Evolutionary conservation across 1,140 invertebrate genomes (phyloP), one percentile per base, ranked within the genome.

Genomic region (Babylonia areolata): DNA sequence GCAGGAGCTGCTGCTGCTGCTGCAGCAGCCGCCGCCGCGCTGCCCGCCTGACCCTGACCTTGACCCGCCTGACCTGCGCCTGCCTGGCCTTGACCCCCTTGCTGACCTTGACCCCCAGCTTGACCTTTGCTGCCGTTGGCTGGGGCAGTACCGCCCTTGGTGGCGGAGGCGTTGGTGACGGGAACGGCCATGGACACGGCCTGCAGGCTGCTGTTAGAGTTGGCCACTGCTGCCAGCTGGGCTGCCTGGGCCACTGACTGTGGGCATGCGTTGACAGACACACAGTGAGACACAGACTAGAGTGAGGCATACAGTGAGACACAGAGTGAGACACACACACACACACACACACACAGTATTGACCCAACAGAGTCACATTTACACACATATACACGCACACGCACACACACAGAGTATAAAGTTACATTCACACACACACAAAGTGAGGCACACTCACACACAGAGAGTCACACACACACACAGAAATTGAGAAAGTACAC

Each of bases 51-150:
- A 54, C 39, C 78, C 85, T 82, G 81, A 42, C 64, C 79, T 51
- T 90, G 89, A 54, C 86, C 84, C 40, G 88, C 84, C 31, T 46
- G 79, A 9, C 79, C 84, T n/a, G n/a, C n/a, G n/a, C 86, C 85
- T 33, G 80, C 85, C 75, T 87, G 87, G 33, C 54, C 85, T 35
- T 88, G 85, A 84, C 81, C 81, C 81, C 88, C 85, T 31, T 81
- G 79, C 20, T 82, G 33, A 20, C 82, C 69, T 80, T 89, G 81
- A 40, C 33, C 39, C 42, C 31, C 75, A 35, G 81, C 33, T 31
- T 88, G 86, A 51, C 81, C 42, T 31, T 87, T 86, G 84, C 69
- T 87, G 64, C 77, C 83, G 77, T 84, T 88, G 75, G 86, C 40
- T 2, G 85, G 17, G 12, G 51, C 46, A 9, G n/a, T n/a, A n/a